Base-by-base conservation (phyloP, 2,888 invertebrate genomes). In the Chalcis sispes region DNA sequence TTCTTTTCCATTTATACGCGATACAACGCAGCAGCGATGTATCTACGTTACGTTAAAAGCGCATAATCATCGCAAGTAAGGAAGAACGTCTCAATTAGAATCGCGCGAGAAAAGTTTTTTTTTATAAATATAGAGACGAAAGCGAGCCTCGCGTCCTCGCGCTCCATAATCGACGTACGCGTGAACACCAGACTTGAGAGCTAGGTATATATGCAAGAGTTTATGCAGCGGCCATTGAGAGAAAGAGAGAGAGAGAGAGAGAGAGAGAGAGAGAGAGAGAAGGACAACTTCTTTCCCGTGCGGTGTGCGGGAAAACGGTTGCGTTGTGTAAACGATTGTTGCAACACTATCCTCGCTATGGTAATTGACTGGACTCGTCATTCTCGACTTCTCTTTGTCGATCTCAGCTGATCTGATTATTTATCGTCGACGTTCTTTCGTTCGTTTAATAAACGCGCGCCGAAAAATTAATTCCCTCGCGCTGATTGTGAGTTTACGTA, bases 291-390 rank as follows among this genome's bases (percentile, higher is more conserved):
- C 74, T 74, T 61, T 62, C 69, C n/a, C n/a, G n/a, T n/a, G 29
- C 36, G 64, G 18, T 40, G 36, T 32, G 48, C 15, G 13, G 4
- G 42, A 8, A n/a, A 7, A 15, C 48, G 23, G 20, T 20, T 18
- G 42, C 29, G 66, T 76, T 76, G 72, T 72, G 76, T 62, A 76
- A 76, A 76, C 76, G 66, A 36, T 46, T 54, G 36, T 76, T 76
- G 67, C 76, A 67, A 76, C 76, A 72, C 72, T 62, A 66, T 71
- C 76, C 48, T 52, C 72, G 50, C 76, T 61, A 72, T 72, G 72
- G 67, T 72, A 76, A 76, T 76, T 62, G 62, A 67, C 76, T 56
- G 76, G 56, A 76, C 72, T 76, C 72, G 62, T 72, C 76, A 4
- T 20, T 32, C 32, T n/a, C 25, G 58, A 42, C 36, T 40, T 74